Base-by-base conservation (phyloP, 92 coral and sea anemone genomes). In the Pocillopora meandrina region DNA sequence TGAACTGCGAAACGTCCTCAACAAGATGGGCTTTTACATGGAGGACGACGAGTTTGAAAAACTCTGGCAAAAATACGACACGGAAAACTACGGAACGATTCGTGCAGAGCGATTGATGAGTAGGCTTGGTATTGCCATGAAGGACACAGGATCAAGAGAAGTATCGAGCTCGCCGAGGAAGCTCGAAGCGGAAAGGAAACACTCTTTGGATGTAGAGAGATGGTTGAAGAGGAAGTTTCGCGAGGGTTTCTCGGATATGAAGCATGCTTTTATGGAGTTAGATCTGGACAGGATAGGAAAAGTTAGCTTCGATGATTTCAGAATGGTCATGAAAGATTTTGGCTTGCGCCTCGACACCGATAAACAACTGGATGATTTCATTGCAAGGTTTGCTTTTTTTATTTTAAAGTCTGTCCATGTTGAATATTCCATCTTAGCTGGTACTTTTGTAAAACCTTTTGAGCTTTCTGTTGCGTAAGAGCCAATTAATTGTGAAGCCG, bases 11-110 rank as follows among this genome's bases (percentile, higher is more conserved):
- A 95, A 97, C 78, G 98, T 93, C n/a, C 87, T 97, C 63, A 95
- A 92, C 86, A 96, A 97, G 75, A 92, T 95, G 91, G 99, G 99
- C 1, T 97, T 94, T 76, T 92, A 87, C 86, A 97, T 97, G 99
- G 99, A 97, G 35, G 98, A 97, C 42, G 92, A 90, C 31, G 99
- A 97, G 79, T 97, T 90, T 36, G 99, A 97, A 70, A 97, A 97
- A 88, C 95, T 97, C n/a, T 97, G 99, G 99, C 91, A 79, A 61
- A 97, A 97, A 84, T 97, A 97, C 79, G 99, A 97, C 86, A 92
- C 98, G 2, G 99, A 95, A 52, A 97, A 97, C 79, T 86, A 94
- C 15, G 99, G 99, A 5, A 95, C 98, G 63, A 92, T 97, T 19
- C 95, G 91, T 19, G 98, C 97, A 1, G 98, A 97, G 63, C 90